These are phyloP conservation scores for Furcifer pardalis DNA, from an alignment of 2,797 vertebrate species.

Conservation along the genomic window DNA sequence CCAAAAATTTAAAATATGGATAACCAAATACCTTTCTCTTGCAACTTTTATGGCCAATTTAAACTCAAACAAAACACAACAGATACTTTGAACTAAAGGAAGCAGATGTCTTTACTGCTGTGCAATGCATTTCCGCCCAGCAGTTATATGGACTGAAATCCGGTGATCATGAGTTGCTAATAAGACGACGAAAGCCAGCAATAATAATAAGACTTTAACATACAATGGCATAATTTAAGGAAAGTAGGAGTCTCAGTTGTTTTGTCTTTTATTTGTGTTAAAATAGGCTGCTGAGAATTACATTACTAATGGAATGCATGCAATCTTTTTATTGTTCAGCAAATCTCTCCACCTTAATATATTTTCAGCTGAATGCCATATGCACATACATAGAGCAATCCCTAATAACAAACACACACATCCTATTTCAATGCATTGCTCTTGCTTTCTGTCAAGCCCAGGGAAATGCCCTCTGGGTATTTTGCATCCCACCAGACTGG, in stretches of 20 bases:
- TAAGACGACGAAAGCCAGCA: constrained; percentile 64
- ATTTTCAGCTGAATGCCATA: background rate
- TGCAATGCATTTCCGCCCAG: constrained; percentile 71
- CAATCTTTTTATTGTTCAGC: background rate
- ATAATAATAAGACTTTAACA: constrained; percentile 69
- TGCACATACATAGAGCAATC: background rate
- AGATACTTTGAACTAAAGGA: constrained; percentile 72
- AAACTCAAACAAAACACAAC: constrained; percentile 59
- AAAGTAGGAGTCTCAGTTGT: constrained; percentile 63
- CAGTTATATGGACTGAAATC: constrained; percentile 67
- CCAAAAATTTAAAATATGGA: constrained; percentile 62
- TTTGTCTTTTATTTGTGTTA: constrained; percentile 69
- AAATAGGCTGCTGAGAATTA: constrained; percentile 60
- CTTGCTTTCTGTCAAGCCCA: constrained; percentile 1
- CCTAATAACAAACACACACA: background rate
- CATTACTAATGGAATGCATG: constrained; percentile 59
- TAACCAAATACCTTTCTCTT: constrained; percentile 64
- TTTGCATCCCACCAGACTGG: too few species aligned
- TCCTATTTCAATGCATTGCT: background rate
- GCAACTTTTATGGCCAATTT: constrained; percentile 68
- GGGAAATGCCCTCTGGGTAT: background rate
- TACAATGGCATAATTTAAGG: constrained; percentile 66
- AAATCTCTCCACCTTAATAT: constrained; percentile 11
- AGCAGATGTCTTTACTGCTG: constrained; percentile 71
- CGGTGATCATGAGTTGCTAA: constrained; percentile 60